Evolutionary conservation across 2,797 vertebrate species (phyloP).

Genomic region (Pseudochaenichthys georgianus): DNA sequence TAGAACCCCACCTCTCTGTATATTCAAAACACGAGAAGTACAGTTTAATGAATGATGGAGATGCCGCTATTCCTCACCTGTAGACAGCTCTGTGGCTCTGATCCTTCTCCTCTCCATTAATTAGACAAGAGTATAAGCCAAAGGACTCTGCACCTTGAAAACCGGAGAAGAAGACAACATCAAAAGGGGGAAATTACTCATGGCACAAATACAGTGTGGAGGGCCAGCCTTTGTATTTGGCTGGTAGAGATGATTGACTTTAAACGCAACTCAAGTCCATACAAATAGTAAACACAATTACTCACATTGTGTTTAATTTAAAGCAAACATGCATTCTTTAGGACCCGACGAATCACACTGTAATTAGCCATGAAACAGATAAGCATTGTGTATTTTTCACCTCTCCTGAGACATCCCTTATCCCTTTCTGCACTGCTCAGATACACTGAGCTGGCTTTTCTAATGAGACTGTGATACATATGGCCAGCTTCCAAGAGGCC

Average conservation of each 20-base stretch:
- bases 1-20: background rate
- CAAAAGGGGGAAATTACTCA: background rate
- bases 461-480: constrained; percentile 41
- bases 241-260: constrained; percentile 1
- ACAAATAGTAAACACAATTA: constrained; percentile 14
- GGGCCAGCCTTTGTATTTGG: background rate
- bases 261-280: constrained; percentile 3
- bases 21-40: background rate
- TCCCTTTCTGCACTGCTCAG: background rate
- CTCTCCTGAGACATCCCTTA: constrained; percentile 33
- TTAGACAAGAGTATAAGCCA: constrained; percentile 93
- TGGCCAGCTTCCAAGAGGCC: constrained; percentile 45
- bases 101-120: constrained; percentile 94
- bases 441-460: constrained; percentile 37
- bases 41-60: background rate
- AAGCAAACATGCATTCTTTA: constrained; percentile 12
- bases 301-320: background rate
- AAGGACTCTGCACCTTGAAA: constrained; percentile 93
- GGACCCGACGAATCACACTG: constrained; percentile 24
- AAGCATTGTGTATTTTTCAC: constrained; percentile 45
- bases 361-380: constrained; percentile 48
- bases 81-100: constrained; percentile 96
- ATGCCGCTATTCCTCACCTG: constrained; percentile 84
- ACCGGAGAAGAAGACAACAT: background rate
- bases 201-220: background rate